A percentile compares a stretch with the other conserved stretches of the same genome.
phyloP scores from a whole-genome alignment of 1,140 invertebrate genomes.

The Brachionus rotundiformis region DNA sequence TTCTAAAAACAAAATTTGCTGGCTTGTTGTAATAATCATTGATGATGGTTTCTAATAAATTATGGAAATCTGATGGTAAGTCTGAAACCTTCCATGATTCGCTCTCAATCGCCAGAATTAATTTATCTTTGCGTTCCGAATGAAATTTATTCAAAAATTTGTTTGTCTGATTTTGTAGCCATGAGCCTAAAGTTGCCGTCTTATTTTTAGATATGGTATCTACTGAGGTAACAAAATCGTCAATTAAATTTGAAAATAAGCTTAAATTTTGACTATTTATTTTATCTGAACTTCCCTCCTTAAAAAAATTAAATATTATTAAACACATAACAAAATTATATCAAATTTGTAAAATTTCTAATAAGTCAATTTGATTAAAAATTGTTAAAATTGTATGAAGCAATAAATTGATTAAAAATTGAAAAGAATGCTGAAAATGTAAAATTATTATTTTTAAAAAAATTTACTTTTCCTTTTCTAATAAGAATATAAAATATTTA shows the following conservation, averaged over 20 bases:
- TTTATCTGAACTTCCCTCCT: slow-evolving; percentile 58
- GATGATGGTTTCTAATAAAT: slow-evolving; percentile 75
- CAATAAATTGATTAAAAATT: no score
- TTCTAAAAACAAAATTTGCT: not conserved
- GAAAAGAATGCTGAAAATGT: no score
- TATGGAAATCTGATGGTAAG: slow-evolving; percentile 81
- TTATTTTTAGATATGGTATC: slow-evolving; percentile 76
- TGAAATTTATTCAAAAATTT: slow-evolving; percentile 49
- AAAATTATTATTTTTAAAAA: no score
- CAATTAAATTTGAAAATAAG: slow-evolving; percentile 73
- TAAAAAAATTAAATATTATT: slow-evolving; percentile 18
- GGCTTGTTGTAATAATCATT: slow-evolving; percentile 60
- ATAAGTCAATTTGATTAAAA: no score
- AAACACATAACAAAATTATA: not conserved
- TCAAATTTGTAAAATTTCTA: no score
- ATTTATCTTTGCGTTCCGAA: slow-evolving; percentile 47
- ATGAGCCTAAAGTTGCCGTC: slow-evolving; percentile 73
- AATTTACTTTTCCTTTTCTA: no score
- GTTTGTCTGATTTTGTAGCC: slow-evolving; percentile 36
- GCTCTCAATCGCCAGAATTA: slow-evolving; percentile 72
- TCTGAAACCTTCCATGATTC: slow-evolving; percentile 93
- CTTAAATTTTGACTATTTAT: slow-evolving; percentile 58
- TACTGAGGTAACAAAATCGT: slow-evolving; percentile 76
- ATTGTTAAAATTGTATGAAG: no score
- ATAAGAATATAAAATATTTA: no score